Percentiles rank a stretch among this genome's conserved stretches.
Evolutionary conservation across 1,140 invertebrate species (phyloP).

Genomic region (Wasmannia auropunctata): DNA sequence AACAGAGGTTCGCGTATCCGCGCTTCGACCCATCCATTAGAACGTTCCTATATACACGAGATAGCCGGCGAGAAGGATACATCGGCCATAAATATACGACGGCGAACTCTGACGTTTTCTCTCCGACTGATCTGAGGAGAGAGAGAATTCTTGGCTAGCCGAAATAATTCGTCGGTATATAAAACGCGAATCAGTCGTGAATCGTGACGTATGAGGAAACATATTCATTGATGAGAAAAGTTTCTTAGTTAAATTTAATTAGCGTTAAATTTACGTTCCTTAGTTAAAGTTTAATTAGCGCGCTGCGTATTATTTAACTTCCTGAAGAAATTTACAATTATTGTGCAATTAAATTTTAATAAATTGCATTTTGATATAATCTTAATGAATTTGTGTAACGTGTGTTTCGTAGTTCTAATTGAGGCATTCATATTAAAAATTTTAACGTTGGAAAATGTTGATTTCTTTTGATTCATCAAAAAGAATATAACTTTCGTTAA

Average conservation of each 20-base stretch:
- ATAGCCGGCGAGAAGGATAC: conserved; percentile 78
- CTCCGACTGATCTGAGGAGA: conserved; percentile 74
- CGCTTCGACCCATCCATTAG: conserved; percentile 83
- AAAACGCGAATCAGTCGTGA: conserved; percentile 55
- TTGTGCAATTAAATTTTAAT: neutral
- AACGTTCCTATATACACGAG: conserved; percentile 74
- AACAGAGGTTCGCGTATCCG: conserved; percentile 82
- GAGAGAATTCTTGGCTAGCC: conserved; percentile 76
- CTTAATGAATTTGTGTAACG: neutral
- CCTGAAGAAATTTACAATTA: neutral
- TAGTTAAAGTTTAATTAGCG: conserved; percentile 2
- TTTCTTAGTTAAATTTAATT: neutral
- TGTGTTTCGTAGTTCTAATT: neutral
- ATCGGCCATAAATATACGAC: conserved; percentile 84
- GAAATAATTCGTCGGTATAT: conserved; percentile 61
- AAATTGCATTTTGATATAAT: neutral
- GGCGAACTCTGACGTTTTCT: conserved; percentile 75
- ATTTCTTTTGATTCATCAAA: neutral
- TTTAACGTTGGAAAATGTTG: neutral
- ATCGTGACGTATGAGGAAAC: conserved; percentile 13
- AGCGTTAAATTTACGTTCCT: no score
- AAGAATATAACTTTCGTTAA: neutral
- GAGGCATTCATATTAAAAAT: neutral
- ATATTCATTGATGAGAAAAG: neutral
- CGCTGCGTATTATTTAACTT: neutral